These are phyloP conservation scores for Mormyrops attenuatus DNA, from an alignment of 2,797 vertebrate species.

Conservation along the genomic window DNA sequence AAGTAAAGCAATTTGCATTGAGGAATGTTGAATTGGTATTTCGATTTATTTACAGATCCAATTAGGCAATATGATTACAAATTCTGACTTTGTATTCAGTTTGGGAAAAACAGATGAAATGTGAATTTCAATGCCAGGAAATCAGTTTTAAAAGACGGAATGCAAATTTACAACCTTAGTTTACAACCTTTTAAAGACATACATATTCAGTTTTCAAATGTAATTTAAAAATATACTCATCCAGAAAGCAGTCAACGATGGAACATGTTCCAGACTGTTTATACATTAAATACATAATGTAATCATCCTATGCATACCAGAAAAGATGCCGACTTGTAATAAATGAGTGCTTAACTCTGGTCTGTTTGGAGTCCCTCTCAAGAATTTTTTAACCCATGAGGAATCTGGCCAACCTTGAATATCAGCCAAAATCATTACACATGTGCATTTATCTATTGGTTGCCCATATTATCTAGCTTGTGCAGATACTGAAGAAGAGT, in stretches of 20 bases:
- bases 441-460: neutral
- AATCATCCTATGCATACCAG: neutral
- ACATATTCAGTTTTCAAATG: conserved; percentile 1
- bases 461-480: neutral
- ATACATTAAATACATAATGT: neutral
- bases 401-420: neutral
- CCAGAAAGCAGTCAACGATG: neutral
- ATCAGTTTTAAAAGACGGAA: neutral
- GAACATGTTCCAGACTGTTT: neutral
- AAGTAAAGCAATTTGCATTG: neutral
- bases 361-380: neutral
- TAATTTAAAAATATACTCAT: neutral
- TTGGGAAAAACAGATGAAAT: neutral
- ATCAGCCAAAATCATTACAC: neutral
- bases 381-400: neutral
- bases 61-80: conserved; percentile 5
- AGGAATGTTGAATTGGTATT: conserved; percentile 5
- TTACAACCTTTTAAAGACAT: neutral
- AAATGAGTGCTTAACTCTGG: neutral
- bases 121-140: neutral
- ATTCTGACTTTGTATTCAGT: conserved; percentile 8
- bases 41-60: conserved; percentile 1
- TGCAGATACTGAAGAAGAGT: neutral
- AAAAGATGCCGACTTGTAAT: neutral
- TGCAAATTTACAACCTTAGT: conserved; percentile 1